phyloP scores from a whole-genome alignment of 2,888 invertebrate genomes.

The Rhaphigaster nebulosa region DNA sequence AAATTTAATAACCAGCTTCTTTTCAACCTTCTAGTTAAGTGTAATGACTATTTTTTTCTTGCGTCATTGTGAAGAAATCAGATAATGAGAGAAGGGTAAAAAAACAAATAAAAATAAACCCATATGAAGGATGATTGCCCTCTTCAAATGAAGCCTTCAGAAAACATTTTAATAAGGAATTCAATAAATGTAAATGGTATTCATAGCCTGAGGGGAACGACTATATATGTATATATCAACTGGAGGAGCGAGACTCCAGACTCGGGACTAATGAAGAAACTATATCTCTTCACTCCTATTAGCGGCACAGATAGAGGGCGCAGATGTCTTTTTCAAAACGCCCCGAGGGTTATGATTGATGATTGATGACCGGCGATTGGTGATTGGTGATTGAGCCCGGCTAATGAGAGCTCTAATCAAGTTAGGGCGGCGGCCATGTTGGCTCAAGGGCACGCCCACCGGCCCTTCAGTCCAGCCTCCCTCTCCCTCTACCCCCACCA shows the following conservation, averaged over 20 bases:
- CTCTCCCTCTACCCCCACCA: not conserved
- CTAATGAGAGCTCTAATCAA: conserved; percentile 34
- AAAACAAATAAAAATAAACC: not conserved
- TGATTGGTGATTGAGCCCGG: not conserved
- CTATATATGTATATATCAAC: not conserved
- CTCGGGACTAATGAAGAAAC: not conserved
- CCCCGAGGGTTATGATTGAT: not conserved
- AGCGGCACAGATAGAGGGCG: not conserved
- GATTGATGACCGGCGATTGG: not conserved
- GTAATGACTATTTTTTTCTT: not conserved
- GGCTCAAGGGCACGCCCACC: conserved; percentile 30
- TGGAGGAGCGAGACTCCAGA: too few species aligned
- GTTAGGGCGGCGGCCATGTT: conserved; percentile 48
- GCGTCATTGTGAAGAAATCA: not conserved
- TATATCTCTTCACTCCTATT: not conserved
- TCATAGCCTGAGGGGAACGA: not conserved
- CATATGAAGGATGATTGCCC: not conserved
- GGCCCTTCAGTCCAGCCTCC: conserved; percentile 3
- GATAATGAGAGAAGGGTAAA: not conserved
- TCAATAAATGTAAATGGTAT: conserved; percentile 20
- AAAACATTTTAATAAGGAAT: conserved; percentile 34
- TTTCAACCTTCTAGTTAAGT: too few species aligned
- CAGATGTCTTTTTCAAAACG: conserved; percentile 50
- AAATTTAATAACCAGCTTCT: too few species aligned
- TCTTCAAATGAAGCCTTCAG: conserved; percentile 13